phyloP scores from a whole-genome alignment of 2,113 vertebrate species.

The Elephantulus edwardii region DNA sequence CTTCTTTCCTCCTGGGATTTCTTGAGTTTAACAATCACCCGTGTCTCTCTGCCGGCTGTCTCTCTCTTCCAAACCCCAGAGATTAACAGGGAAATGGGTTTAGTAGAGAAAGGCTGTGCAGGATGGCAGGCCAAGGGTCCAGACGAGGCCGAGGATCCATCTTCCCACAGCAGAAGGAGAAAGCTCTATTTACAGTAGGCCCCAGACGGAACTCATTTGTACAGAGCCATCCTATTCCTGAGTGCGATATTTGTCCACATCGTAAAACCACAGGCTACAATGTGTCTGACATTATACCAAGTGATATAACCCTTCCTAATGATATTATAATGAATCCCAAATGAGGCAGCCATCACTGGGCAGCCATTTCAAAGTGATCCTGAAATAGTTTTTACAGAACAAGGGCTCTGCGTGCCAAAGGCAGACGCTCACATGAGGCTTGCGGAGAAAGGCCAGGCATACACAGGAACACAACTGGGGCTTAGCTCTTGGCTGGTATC shows the following conservation, averaged over 20 bases:
- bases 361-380: conserved; percentile 87
- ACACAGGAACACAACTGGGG: conserved; percentile 75
- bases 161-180: conserved; percentile 10
- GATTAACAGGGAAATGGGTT: not conserved
- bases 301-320: conserved; percentile 87
- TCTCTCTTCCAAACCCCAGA: not conserved
- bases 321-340: conserved; percentile 88
- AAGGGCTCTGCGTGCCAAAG: conserved; percentile 83
- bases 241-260: conserved; percentile 87
- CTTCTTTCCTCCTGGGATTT: not conserved
- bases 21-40: not conserved
- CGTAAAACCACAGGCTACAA: conserved; percentile 87
- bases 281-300: conserved; percentile 89
- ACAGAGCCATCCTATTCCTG: conserved; percentile 80
- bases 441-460: conserved; percentile 75
- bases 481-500: conserved; percentile 77
- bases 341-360: conserved; percentile 84
- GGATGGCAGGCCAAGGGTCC: not conserved
- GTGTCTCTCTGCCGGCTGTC: not conserved
- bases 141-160: not conserved
- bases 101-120: not conserved
- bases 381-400: conserved; percentile 84
- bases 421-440: conserved; percentile 78
- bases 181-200: conserved; percentile 69
- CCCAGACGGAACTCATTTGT: conserved; percentile 74